Conservation (phyloP, 2,797 vertebrate species). For the Diceros bicornis region DNA sequence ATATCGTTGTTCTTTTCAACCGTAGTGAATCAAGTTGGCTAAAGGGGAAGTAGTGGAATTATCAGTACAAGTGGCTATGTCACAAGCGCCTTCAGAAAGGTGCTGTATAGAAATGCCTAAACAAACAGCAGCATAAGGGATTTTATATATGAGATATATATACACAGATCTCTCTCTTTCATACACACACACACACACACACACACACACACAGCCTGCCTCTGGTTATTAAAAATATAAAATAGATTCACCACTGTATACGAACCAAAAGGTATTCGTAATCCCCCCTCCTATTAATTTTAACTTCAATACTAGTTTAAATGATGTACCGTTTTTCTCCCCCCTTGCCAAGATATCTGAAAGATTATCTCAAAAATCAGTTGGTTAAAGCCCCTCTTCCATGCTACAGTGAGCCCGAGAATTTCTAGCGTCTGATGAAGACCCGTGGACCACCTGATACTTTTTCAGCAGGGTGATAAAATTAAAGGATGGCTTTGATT, state of each 20-base stretch:
- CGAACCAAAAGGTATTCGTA: conserved; percentile 78
- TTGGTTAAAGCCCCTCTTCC: conserved; percentile 87
- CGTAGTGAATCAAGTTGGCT: conserved; percentile 88
- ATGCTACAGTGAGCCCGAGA: conserved; percentile 87
- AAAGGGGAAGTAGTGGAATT: conserved; percentile 90
- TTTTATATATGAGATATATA: conserved; percentile 50
- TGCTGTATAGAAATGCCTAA: conserved; percentile 88
- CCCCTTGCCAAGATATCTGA: conserved; percentile 82
- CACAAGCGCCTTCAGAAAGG: conserved; percentile 87
- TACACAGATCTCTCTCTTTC: neutral
- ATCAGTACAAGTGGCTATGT: conserved; percentile 90
- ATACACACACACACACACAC: neutral
- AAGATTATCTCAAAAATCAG: conserved; percentile 87
- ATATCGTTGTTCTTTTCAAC: conserved; percentile 89
- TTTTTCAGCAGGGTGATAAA: conserved; percentile 92
- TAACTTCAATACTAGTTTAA: conserved; percentile 83
- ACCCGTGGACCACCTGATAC: conserved; percentile 91
- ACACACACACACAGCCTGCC: neutral
- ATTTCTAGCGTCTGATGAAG: conserved; percentile 89
- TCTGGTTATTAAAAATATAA: conserved; percentile 74
- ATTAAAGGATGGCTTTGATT: conserved; percentile 92
- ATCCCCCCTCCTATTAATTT: conserved; percentile 84
- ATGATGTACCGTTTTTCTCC: conserved; percentile 81
- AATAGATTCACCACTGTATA: conserved; percentile 66
- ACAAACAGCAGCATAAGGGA: conserved; percentile 88